Base-by-base conservation (phyloP, 1,140 invertebrate species). In the Homarus americanus region DNA sequence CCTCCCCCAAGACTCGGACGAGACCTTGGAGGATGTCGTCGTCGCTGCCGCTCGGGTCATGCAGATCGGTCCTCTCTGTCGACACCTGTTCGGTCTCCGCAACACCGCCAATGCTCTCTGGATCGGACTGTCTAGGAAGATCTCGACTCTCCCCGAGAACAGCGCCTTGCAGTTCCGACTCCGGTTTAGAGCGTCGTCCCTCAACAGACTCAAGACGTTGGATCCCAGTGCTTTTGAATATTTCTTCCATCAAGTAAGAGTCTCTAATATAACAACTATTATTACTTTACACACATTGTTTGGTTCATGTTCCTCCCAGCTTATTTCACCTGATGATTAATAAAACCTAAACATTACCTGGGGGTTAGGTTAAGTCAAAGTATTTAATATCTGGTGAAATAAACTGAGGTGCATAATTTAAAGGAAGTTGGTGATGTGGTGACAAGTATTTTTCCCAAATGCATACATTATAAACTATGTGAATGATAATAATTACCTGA, bases 161-260 rank as follows among this genome's bases (percentile, higher is more conserved):
- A 75, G 36, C 24, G 76, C 34, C 3, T 44, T 83, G 28, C 78
- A 83, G 34, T 90, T 90, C 36, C 80, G 88, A 32, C 34, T 90
- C 0, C 88, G 88, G 2, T 90, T 90, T 73, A 82, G 58, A 63
- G 49, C 88, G 0, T 41, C 36, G 38, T 78, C 88, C 28, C 53
- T 83, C 9, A 28, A 90, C 1, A 32, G 80, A 34, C 69, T 90
- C 28, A 90, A 84, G 80, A n/a, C 40, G 32, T 36, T 90, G 34
- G 88, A 90, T 34, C 63, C 40, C 15, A 75, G 7, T 41, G 88
- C 88, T n/a, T 90, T 90, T 84, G 79, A 90, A 24, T 90, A 90
- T 84, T 53, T 83, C 28, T 90, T 84, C 40, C 53, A 90, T 69
- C 88, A 90, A 72, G 88, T 90, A 44, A 63, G 80, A 76, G 24